Evolutionary conservation across 2,888 invertebrate genomes (phyloP), one percentile per base, ranked within the genome.

Genomic region (Agonopterix subpropinquella): DNA sequence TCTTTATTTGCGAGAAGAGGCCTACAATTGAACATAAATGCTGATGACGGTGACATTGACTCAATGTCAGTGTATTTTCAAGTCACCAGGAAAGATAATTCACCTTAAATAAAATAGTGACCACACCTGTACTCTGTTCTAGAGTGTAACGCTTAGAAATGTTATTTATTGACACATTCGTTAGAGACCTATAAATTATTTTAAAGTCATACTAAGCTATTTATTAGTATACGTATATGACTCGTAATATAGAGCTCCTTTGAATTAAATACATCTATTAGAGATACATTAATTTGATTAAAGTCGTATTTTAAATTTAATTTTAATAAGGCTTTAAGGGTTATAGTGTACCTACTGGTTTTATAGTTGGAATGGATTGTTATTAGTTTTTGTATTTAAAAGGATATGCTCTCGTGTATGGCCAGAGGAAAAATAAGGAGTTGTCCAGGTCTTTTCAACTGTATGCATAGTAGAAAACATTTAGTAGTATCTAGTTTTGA

Each of bases 151-250:
- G 55, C 61, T 65, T 66, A 72, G 59, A 53, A 57, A 56, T 57
- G 60, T 72, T 70, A 80, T 80, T 80, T 80, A 80, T 79, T 55
- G 72, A 63, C 64, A 59, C 58, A 69, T 76, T 80, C 78, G 77
- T 80, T 80, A 80, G 72, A 57, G 55, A 62, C 50, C 62, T 52
- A 80, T 79, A 80, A 76, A 77, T 76, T 45, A 45, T 36, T 45
- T 15, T 15, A 9, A 9, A 45, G 36, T n/a, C 44, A 44, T n/a
- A 35, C 36, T 28, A 11, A 41, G n/a, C 11, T 41, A 36, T n/a
- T 36, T 45, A 36, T 8, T 11, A 36, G 36, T 36, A 13, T 13
- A 18, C 13, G 35, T 45, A 5, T 13, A 13, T 4, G 13, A 36
- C 8, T 11, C 9, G 36, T 45, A 44, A 18, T 9, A 4, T 37